Base-by-base conservation (phyloP, 2,888 invertebrate species). In the Ceraclea dissimilis region DNA sequence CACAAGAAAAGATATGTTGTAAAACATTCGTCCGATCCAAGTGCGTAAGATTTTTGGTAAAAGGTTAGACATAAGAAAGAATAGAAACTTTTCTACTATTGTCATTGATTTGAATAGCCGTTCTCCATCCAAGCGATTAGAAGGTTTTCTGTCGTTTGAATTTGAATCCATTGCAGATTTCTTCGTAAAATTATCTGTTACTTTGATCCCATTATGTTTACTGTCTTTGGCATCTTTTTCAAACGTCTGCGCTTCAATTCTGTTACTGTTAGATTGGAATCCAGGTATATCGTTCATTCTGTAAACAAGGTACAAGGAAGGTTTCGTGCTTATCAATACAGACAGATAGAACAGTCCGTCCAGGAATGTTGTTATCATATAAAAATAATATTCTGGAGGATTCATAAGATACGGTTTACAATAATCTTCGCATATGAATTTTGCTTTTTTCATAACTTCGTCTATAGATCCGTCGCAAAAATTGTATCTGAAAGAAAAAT, bases 271-370 rank as follows among this genome's bases (percentile, higher is more conserved):
- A n/a, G n/a, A n/a, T 39, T 16, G 16, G 33, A 52, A 82, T 0
- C 81, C 81, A 2, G 78, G 76, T 1, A 83, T 77, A 19, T 77
- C 78, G 0, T 80, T 78, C 52, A 86, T 63, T 22, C 79, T 68
- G 57, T 75, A 72, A 6, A 81, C 78, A 63, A 78, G 79, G 64
- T 77, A 81, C n/a, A 84, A 66, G 65, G 82, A 80, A 1, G 81
- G 76, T 5, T 75, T 69, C 1, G 82, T 74, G 5, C 85, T 72
- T 0, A 88, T 71, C 33, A 75, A 69, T 0, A 86, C 85, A 67
- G 84, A 83, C 46, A 86, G 71, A 2, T 78, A 79, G 84, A 84
- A 85, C 67, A 90, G 70, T 0, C 88, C 88, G 50, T 84, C 75
- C 1, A 89, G 67, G 65, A 90, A 71, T 1, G 82, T 79, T 0